phyloP scores from a whole-genome alignment of 2,888 invertebrate genomes.

The Cyaniris semiargus region DNA sequence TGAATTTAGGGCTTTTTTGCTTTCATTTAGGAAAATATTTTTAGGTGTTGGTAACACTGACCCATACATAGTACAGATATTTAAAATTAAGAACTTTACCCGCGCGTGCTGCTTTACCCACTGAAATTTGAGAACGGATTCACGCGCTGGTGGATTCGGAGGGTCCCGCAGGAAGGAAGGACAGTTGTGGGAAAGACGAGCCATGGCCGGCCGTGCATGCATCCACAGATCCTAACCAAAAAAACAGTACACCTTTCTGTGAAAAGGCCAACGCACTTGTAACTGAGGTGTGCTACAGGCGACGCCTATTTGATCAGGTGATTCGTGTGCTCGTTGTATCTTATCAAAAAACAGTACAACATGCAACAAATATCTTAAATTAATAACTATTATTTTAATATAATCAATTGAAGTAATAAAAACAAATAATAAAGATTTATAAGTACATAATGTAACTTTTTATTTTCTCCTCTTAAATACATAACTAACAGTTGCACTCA shows the following conservation, averaged over 20 bases:
- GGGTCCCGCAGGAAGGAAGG: slow-evolving; percentile 55
- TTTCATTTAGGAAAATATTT: background rate
- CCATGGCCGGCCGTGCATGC: background rate
- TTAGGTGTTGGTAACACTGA: no score
- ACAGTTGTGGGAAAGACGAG: slow-evolving; percentile 41
- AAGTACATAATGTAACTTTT: background rate
- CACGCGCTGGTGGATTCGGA: slow-evolving; percentile 62
- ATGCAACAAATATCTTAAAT: no score
- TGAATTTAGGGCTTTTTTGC: background rate
- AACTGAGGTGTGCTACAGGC: background rate
- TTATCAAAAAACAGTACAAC: background rate
- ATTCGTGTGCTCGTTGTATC: background rate
- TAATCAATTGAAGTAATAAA: no score
- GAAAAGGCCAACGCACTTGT: background rate
- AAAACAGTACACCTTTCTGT: background rate
- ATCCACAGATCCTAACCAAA: background rate
- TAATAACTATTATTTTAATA: no score
- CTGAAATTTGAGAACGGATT: slow-evolving; percentile 65
- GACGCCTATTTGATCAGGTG: background rate
- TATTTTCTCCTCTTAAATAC: background rate
- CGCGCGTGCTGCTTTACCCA: slow-evolving; percentile 50
- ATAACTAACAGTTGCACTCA: background rate
- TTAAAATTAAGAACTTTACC: background rate
- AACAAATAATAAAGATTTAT: background rate
- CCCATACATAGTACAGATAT: no score